A percentile compares a stretch with the other conserved stretches of the same genome.
Evolutionary conservation across 2,888 invertebrate genomes (phyloP).

Genomic region (Cheilosia variabilis): DNA sequence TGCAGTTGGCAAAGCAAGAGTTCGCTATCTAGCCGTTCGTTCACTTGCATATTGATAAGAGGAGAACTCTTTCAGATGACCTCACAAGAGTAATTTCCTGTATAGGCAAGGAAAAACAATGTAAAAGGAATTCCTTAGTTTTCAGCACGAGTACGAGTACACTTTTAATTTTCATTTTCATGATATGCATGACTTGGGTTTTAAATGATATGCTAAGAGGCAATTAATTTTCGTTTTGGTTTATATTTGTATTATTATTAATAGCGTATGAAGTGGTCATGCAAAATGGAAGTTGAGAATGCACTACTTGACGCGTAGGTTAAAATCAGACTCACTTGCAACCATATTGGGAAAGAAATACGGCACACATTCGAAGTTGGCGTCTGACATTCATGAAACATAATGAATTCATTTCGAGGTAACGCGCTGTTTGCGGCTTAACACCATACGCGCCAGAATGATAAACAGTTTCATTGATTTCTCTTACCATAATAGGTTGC

Average conservation of each 20-base stretch:
- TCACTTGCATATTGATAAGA: slow-evolving; percentile 51
- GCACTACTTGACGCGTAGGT: too few relatives aligned
- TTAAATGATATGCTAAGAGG: slow-evolving; percentile 9
- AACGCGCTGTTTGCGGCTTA: not conserved
- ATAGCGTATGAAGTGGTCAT: too few relatives aligned
- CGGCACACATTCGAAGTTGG: not conserved
- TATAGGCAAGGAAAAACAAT: slow-evolving; percentile 11
- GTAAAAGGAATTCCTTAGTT: slow-evolving; percentile 13
- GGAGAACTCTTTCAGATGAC: slow-evolving; percentile 44
- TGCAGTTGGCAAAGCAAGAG: slow-evolving; percentile 37
- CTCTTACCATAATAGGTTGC: not conserved
- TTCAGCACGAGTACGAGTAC: not conserved
- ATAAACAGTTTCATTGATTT: not conserved
- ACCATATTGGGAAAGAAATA: not conserved
- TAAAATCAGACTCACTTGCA: too few relatives aligned
- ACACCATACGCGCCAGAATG: not conserved
- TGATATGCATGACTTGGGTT: slow-evolving; percentile 3
- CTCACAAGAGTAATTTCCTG: slow-evolving; percentile 56
- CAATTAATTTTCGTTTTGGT: not conserved
- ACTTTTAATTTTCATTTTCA: slow-evolving; percentile 10
- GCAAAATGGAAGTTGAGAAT: too few relatives aligned
- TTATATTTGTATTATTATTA: not conserved
- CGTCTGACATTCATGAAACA: not conserved
- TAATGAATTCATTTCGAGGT: not conserved
- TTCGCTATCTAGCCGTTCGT: slow-evolving; percentile 25